Conservation (phyloP, 2,888 invertebrate genomes). For the Ceraclea dissimilis region DNA sequence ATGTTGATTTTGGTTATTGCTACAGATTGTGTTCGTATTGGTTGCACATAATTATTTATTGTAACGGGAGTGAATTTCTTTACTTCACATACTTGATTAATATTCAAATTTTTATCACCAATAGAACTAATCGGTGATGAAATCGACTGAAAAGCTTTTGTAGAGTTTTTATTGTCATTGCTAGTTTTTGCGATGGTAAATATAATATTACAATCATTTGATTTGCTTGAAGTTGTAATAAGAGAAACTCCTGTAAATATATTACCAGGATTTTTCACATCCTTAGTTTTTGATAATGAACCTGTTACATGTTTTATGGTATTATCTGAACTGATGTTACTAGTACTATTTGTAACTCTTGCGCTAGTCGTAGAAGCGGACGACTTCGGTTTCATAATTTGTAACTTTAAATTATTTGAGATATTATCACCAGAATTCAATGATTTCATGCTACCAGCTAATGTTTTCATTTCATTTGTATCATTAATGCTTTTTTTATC, state of each 20-base stretch:
- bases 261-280: background rate
- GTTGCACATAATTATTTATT: background rate
- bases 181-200: conserved; percentile 24
- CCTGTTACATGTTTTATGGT: too few species aligned
- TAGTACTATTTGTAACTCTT: background rate
- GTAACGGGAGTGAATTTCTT: background rate
- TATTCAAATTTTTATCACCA: conserved; percentile 9
- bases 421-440: background rate
- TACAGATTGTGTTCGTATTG: conserved; percentile 4
- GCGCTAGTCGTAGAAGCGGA: background rate
- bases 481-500: background rate
- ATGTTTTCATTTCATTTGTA: background rate
- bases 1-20: conserved; percentile 9
- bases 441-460: background rate
- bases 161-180: conserved; percentile 16
- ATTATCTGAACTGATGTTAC: background rate
- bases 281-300: background rate
- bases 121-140: conserved; percentile 21
- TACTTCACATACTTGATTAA: conserved; percentile 3
- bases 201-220: conserved; percentile 20
- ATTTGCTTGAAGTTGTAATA: background rate
- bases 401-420: background rate
- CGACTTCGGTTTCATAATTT: background rate
- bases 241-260: background rate
- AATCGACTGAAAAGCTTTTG: conserved; percentile 24